phyloP scores from a whole-genome alignment of 2,888 invertebrate species.

The Mesorhabditis belari region DNA sequence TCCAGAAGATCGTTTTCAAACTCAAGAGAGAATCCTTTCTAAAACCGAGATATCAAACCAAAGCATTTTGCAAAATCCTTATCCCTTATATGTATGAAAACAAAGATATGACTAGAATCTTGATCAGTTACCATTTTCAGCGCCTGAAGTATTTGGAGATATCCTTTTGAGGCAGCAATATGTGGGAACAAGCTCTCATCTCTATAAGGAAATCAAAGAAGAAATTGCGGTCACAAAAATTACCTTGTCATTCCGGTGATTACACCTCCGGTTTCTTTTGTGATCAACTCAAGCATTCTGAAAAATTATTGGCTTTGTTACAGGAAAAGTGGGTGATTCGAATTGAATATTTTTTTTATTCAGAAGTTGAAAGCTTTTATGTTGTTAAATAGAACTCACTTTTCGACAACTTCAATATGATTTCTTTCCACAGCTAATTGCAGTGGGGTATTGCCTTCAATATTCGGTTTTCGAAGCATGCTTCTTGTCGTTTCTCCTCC shows the following conservation, averaged over 20 bases:
- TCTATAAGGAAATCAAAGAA: neutral
- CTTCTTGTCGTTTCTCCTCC: neutral
- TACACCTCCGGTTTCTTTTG: neutral
- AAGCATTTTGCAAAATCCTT: neutral
- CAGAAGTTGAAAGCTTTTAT: neutral
- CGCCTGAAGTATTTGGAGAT: conserved; percentile 13
- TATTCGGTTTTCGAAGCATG: conserved; percentile 11
- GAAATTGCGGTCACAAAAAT: neutral
- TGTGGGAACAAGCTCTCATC: conserved; percentile 13
- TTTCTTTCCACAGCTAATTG: conserved; percentile 28
- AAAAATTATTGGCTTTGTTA: neutral
- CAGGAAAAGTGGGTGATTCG: neutral
- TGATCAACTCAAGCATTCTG: neutral
- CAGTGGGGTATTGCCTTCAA: conserved; percentile 27
- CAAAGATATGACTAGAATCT: neutral
- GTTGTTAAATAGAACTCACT: neutral
- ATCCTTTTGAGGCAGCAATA: conserved; percentile 24
- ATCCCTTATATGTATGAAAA: neutral
- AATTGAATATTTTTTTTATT: neutral
- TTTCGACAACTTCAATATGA: conserved; percentile 12
- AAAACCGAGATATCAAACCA: neutral
- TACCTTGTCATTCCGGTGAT: neutral
- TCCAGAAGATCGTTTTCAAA: conserved; percentile 4
- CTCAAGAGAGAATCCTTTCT: neutral
- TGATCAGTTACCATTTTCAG: conserved; percentile 11